These are phyloP conservation scores for Alligator mississippiensis DNA, from an alignment of 2,113 vertebrate genomes.

Conservation along the genomic window DNA sequence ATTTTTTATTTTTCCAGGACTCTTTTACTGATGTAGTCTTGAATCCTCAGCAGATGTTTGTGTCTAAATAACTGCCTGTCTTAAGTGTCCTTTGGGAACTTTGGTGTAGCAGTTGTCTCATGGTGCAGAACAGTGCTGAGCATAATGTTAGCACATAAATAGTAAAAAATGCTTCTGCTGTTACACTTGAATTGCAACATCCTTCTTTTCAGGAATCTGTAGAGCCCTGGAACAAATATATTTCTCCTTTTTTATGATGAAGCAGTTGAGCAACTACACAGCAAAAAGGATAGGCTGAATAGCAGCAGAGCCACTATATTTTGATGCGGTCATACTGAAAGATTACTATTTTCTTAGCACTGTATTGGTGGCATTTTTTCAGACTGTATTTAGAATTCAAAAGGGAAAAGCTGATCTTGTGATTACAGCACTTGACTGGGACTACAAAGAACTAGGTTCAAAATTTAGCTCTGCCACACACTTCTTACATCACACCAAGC, in stretches of 20 bases:
- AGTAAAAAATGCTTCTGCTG: not conserved
- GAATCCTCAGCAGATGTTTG: not conserved
- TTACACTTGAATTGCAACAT: slow-evolving; percentile 8
- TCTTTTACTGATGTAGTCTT: not conserved
- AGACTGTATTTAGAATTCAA: not conserved
- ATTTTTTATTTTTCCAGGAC: not conserved
- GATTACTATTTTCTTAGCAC: not conserved
- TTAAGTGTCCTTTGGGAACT: not conserved
- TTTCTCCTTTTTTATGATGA: not conserved
- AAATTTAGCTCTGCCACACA: not conserved
- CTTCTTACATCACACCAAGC: not conserved
- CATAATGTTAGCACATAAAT: not conserved
- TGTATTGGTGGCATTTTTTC: not conserved
- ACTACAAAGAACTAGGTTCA: not conserved
- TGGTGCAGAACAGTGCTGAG: not conserved
- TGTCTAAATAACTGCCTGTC: not conserved
- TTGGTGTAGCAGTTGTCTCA: not conserved
- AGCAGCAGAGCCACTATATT: not conserved
- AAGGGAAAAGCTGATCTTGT: not conserved
- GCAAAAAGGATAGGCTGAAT: not conserved
- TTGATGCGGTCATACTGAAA: not conserved
- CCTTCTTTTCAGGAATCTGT: not conserved
- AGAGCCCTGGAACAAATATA: not conserved
- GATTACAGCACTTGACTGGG: not conserved
- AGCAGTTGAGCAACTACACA: not conserved